Base-by-base conservation (phyloP, 1,140 invertebrate species). In the Brachionus manjavacas region DNA sequence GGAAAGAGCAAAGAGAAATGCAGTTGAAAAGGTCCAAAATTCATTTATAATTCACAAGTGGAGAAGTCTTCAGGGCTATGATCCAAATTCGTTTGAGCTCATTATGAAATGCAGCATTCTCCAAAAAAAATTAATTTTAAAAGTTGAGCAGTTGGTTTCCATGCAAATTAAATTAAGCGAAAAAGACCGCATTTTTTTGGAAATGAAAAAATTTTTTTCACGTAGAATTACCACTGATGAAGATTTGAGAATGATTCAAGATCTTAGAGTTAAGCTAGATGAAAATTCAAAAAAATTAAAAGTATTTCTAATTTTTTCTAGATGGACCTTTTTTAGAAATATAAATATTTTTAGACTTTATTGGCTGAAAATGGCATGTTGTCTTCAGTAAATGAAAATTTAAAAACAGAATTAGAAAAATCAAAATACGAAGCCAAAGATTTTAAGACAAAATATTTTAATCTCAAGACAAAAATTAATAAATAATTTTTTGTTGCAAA, bases 21-120 rank as follows among this genome's bases (percentile, higher is more conserved):
- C 72, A 23, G 46, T 76, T 20, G 72, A 76, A 76, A 46, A 49
- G 52, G 25, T 76, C n/a, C 72, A 76, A 76, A 76, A 76, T 35
- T 52, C 72, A 12, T 25, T 76, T 1, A 76, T 49, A 28, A 76
- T 76, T 49, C 72, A 76, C n/a, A 46, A 46, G 49, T 76, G 72
- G 72, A 43, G 72, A 25, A 49, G 14, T 46, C 20, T 76, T 20
- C 7, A 49, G 25, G 41, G 41, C 11, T 49, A 49, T 49, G 72
- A 76, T 76, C 43, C 72, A 25, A 25, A 16, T 4, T 49, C 72
- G 2, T 76, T 46, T 49, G 72, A 76, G 8, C 25, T 76, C 11
- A 76, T 76, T 12, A 23, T 76, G 31, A 76, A 76, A 76, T 31
- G 25, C 4, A 76, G 52, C 14, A 49, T 35, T 25, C 46, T 76